A percentile compares a stretch with the other conserved stretches of the same genome.
Conservation (phyloP, 2,888 invertebrate species). For the Ceriagrion tenellum region DNA sequence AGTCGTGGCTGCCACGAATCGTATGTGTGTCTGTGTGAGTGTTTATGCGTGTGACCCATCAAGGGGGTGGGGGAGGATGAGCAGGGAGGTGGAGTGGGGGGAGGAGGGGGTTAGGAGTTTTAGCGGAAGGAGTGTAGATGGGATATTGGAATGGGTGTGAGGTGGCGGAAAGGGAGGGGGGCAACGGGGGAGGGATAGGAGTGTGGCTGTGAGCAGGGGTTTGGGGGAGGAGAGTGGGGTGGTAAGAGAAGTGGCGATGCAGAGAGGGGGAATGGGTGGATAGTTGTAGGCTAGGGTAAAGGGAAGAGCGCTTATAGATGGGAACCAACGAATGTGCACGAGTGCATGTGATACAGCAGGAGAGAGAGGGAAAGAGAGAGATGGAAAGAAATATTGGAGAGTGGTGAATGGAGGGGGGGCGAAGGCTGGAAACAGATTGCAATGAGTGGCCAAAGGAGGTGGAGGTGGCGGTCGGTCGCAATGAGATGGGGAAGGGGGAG, state of each 20-base stretch:
- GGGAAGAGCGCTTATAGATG: not conserved
- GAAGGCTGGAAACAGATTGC: conserved; percentile 47
- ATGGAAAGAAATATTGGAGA: not conserved
- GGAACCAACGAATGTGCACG: conserved; percentile 6
- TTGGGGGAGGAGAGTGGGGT: not conserved
- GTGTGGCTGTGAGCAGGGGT: not conserved
- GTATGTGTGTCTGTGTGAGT: not conserved
- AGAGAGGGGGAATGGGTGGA: not conserved
- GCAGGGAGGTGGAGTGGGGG: not conserved
- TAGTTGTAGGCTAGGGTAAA: not conserved
- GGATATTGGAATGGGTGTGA: not conserved
- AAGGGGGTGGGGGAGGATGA: not conserved
- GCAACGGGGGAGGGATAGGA: not conserved
- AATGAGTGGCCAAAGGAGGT: conserved; percentile 48
- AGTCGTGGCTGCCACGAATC: conserved; percentile 8
- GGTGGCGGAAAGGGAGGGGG: not conserved
- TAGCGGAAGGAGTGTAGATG: conserved; percentile 28
- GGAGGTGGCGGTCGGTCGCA: not conserved
- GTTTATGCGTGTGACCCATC: not conserved
- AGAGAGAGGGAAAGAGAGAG: not conserved
- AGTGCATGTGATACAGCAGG: not conserved
- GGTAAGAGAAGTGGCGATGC: not conserved
- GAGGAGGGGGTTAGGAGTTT: conserved; percentile 17
- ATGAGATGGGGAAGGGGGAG: not conserved
- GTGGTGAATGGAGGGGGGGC: not conserved